Conservation (phyloP, 2,113 vertebrate species). For the Hirundichthys speculiger region DNA sequence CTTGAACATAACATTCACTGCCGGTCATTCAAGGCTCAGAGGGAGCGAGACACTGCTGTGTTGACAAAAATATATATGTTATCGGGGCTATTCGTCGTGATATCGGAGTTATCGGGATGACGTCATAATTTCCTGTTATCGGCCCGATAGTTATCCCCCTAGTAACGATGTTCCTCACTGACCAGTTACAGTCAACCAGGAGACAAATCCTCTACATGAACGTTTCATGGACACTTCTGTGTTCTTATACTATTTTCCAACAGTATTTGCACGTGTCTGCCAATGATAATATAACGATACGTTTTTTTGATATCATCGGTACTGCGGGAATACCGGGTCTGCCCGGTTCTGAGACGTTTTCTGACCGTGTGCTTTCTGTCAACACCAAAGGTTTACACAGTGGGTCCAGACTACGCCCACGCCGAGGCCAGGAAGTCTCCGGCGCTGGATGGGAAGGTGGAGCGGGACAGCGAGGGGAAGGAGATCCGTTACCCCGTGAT, state of each 20-base stretch:
- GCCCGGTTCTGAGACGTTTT: neutral
- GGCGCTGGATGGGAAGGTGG: slow-evolving; percentile 95
- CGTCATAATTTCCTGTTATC: too few relatives aligned
- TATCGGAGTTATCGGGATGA: too few relatives aligned
- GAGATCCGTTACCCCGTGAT: slow-evolving; percentile 98
- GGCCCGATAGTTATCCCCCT: too few relatives aligned
- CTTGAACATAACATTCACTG: too few relatives aligned
- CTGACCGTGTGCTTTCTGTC: neutral
- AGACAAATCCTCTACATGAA: neutral
- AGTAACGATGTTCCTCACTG: neutral
- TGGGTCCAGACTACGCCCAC: slow-evolving; percentile 96
- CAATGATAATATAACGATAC: too few relatives aligned
- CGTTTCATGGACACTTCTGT: neutral
- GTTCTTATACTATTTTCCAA: too few relatives aligned
- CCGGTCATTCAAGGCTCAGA: too few relatives aligned
- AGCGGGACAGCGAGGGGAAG: slow-evolving; percentile 95
- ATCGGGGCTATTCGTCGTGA: too few relatives aligned
- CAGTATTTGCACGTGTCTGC: too few relatives aligned
- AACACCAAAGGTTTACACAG: slow-evolving; percentile 92
- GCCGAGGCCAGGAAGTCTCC: slow-evolving; percentile 97
- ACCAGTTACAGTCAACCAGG: neutral
- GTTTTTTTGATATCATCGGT: too few relatives aligned
- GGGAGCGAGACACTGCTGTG: too few relatives aligned
- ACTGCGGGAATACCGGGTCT: neutral
- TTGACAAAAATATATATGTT: too few relatives aligned